These are phyloP conservation scores for Fringilla coelebs DNA, from an alignment of 2,797 vertebrate genomes.

Conservation along the genomic window DNA sequence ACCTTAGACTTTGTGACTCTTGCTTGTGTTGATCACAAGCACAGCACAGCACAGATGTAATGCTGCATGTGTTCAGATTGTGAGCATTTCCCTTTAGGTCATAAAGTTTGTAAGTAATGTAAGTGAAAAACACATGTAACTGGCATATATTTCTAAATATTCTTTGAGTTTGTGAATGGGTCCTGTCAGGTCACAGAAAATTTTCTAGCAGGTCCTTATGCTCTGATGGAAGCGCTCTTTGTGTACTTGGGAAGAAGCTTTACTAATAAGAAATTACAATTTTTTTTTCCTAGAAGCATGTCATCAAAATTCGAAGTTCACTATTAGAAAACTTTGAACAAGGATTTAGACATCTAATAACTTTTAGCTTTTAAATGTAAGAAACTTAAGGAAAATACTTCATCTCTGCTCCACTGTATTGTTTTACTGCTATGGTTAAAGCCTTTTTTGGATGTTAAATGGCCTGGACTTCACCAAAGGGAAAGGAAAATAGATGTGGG, in stretches of 20 bases:
- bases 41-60: not conserved
- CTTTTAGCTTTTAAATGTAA: not conserved
- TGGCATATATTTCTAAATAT: not conserved
- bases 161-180: not conserved
- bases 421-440: not conserved
- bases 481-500: not conserved
- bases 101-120: not conserved
- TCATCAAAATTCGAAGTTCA: not conserved
- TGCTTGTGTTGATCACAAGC: not conserved
- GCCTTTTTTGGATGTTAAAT: not conserved
- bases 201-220: not conserved
- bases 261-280: not conserved
- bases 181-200: not conserved
- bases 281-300: not conserved
- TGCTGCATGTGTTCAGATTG: not conserved
- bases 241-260: not conserved
- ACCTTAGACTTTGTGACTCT: not conserved
- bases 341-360: not conserved
- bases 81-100: constrained; percentile 24
- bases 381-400: not conserved
- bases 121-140: not conserved
- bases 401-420: not conserved
- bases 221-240: not conserved
- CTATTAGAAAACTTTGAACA: not conserved
- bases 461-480: not conserved